A percentile compares a stretch with the other conserved stretches of the same genome.
These are phyloP conservation scores for Enhydra lutris DNA, from an alignment of 2,113 vertebrate species.

Conservation along the genomic window DNA sequence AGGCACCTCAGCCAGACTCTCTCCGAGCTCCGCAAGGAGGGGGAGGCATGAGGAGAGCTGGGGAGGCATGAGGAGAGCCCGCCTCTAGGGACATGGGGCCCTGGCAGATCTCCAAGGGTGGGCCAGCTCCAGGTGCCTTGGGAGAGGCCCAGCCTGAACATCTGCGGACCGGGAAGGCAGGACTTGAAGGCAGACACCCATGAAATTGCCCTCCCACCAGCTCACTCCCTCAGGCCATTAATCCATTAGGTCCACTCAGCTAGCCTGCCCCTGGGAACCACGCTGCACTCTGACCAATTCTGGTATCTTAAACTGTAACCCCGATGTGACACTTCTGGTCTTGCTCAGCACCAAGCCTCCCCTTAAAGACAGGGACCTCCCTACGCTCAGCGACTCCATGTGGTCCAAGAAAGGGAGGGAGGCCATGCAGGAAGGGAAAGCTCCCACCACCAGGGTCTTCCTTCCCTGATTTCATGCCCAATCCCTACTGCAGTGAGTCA, in stretches of 20 bases:
- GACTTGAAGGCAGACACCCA: background rate
- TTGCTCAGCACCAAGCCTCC: background rate
- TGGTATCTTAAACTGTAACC: background rate
- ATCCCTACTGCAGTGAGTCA: background rate
- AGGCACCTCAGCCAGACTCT: background rate
- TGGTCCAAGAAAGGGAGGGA: no score
- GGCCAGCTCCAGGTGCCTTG: background rate
- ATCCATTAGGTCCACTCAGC: background rate
- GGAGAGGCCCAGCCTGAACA: background rate
- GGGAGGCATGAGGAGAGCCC: background rate
- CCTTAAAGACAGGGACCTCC: no score
- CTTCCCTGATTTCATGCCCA: accelerated
- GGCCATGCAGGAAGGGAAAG: no score
- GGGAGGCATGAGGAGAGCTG: background rate
- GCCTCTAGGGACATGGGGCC: background rate
- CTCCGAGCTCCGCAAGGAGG: background rate
- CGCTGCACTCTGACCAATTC: background rate
- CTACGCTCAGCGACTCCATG: no score
- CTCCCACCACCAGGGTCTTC: accelerated
- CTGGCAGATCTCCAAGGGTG: no score
- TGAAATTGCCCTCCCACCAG: background rate
- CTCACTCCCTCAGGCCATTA: background rate
- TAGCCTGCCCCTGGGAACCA: background rate
- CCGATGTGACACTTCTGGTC: background rate
- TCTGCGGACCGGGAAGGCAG: background rate